Conservation (phyloP, 2,888 invertebrate species). For the Drosophila stalkeri region DNA sequence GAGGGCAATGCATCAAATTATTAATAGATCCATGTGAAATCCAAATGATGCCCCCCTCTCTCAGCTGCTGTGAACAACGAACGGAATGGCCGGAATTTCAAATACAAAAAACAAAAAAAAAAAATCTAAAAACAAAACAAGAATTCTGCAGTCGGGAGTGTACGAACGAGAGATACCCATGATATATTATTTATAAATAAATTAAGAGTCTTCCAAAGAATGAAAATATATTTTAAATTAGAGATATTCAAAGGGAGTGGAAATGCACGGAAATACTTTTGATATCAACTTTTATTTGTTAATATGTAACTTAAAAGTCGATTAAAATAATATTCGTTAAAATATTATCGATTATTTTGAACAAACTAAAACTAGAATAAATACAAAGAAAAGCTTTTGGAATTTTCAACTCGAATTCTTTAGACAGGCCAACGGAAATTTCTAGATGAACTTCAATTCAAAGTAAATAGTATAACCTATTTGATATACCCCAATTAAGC, state of each 20-base stretch:
- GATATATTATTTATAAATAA: background rate
- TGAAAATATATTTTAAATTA: no score
- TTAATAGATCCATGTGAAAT: slow-evolving; percentile 57
- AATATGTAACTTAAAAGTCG: background rate
- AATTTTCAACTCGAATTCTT: background rate
- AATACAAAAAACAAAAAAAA: slow-evolving; percentile 19
- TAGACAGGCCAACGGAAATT: background rate
- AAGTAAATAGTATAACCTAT: no score
- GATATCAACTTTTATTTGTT: background rate
- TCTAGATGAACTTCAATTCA: background rate
- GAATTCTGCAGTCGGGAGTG: background rate
- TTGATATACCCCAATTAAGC: background rate
- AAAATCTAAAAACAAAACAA: background rate
- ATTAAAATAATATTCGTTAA: background rate
- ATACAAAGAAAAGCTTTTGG: no score
- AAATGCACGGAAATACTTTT: background rate
- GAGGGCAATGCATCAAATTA: slow-evolving; percentile 67
- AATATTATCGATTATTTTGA: background rate
- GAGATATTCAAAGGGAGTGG: no score
- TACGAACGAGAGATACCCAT: background rate
- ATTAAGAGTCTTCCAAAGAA: background rate
- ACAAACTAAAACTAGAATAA: background rate
- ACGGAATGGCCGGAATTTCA: slow-evolving; percentile 52
- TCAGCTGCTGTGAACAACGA: slow-evolving; percentile 27
- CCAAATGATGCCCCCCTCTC: slow-evolving; percentile 27